phyloP scores from a whole-genome alignment of 2,113 vertebrate genomes.

The Macrotus californicus region DNA sequence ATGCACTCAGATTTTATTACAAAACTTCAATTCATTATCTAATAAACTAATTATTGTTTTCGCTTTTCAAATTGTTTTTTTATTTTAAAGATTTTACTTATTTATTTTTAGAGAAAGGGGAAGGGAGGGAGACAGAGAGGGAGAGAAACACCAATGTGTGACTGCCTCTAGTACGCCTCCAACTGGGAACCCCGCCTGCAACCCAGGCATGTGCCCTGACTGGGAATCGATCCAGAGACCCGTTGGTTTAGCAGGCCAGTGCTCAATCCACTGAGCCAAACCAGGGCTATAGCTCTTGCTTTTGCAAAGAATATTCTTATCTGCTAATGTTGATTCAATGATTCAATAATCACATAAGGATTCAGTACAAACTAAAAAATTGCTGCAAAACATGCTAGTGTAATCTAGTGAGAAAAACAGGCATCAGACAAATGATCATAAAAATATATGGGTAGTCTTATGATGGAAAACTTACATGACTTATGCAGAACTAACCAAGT shows the following conservation, averaged over 20 bases:
- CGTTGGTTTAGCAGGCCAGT: no score
- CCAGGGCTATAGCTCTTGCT: background rate
- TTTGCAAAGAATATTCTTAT: background rate
- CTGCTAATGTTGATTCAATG: background rate
- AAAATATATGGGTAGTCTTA: background rate
- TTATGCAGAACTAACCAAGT: background rate
- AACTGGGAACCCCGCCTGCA: no score
- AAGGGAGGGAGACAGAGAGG: no score
- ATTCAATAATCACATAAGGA: background rate
- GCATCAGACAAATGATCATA: background rate
- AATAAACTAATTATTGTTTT: constrained; percentile 23
- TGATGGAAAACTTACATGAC: background rate
- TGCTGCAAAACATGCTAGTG: background rate
- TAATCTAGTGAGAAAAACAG: background rate
- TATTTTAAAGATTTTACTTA: no score
- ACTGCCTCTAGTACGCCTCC: no score
- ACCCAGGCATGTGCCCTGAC: no score
- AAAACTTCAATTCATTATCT: background rate
- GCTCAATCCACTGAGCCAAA: no score
- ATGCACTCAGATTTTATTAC: constrained; percentile 38
- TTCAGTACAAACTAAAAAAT: background rate
- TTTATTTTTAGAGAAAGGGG: no score
- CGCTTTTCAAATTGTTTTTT: background rate
- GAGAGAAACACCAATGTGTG: no score
- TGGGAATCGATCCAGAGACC: no score